Evolutionary conservation across 2,113 vertebrate genomes (phyloP), one percentile per base, ranked within the genome.

Genomic region (Phycodurus eques): DNA sequence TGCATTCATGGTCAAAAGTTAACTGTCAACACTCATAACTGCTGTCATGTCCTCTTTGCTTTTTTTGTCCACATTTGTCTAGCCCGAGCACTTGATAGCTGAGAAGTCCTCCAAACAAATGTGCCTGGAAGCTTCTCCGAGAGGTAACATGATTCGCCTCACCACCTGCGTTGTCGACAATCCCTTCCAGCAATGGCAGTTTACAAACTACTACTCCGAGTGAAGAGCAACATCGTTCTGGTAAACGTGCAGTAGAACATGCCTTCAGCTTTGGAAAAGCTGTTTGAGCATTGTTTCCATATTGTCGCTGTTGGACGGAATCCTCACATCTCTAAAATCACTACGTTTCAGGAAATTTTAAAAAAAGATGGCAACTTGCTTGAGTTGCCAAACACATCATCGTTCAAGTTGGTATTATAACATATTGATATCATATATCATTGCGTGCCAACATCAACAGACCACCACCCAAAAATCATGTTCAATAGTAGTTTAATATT

Each of bases 131-230:
- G 89, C 81, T 72, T 90, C 70, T 6, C 66, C 65, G 53, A 77
- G 27, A 73, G 73, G 79, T 13, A 77, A 85, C 20, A 3, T 56
- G 0, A 72, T 95, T 61, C 67, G 27, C 56, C 68, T 95, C 19
- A 85, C 61, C 31, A 19, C 72, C 27, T 98, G 96, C 80, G 86
- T 94, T 31, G n/a, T 92, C 10, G 8, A 31, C 19, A 96, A 77
- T 27, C 31, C 76, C 3, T 77, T 90, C 57, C 97, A 99, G 44
- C 95, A 96, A 90, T 99, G 97, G 97, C 92, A 93, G 74, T 98
- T 99, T 74, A 95, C 95, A 72, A 91, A 89, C 14, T 96, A 97
- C 91, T 87, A 92, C 6, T 60, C 88, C 0, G 67, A 81, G 68
- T 94, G 89, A 96, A 2, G 63, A 74, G 76, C 35, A 6, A 56